Evolutionary conservation across 2,797 vertebrate species (phyloP).

Genomic region (Oryzias dopingdopingensis): DNA sequence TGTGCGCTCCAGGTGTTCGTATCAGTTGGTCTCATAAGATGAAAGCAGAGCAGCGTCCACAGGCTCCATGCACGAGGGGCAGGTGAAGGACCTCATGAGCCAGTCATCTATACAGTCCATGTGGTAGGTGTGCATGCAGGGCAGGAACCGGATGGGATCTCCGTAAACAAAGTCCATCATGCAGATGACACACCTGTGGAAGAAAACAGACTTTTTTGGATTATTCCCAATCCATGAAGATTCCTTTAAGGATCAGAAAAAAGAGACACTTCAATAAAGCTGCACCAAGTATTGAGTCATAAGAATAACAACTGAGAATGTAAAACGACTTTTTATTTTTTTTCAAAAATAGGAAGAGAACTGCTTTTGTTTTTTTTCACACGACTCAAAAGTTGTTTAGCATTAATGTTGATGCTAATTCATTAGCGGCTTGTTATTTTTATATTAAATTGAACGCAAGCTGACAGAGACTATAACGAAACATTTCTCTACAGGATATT

Average conservation of each 20-base stretch:
- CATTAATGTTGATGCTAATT: too few relatives aligned
- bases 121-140: conserved; percentile 97
- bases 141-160: conserved; percentile 95
- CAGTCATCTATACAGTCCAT: conserved; percentile 98
- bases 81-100: conserved; percentile 96
- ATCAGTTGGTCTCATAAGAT: conserved; percentile 94
- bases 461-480: too few relatives aligned
- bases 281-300: too few relatives aligned
- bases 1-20: conserved; percentile 16
- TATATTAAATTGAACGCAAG: too few relatives aligned
- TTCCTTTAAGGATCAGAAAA: not conserved
- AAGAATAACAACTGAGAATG: too few relatives aligned
- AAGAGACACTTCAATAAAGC: not conserved
- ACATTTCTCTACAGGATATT: too few relatives aligned
- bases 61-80: conserved; percentile 96
- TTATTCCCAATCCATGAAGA: too few relatives aligned
- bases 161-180: conserved; percentile 98
- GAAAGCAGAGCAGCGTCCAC: conserved; percentile 94
- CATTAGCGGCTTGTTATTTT: too few relatives aligned
- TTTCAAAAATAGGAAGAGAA: too few relatives aligned
- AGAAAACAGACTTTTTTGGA: conserved; percentile 2
- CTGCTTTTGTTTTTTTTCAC: too few relatives aligned
- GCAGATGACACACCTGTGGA: conserved; percentile 90
- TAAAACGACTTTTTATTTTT: too few relatives aligned
- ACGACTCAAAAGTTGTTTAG: too few relatives aligned